Percentiles rank a stretch among this genome's conserved stretches.
Evolutionary conservation across 2,888 invertebrate species (phyloP).

Genomic region (Stegana nigrithorax): DNA sequence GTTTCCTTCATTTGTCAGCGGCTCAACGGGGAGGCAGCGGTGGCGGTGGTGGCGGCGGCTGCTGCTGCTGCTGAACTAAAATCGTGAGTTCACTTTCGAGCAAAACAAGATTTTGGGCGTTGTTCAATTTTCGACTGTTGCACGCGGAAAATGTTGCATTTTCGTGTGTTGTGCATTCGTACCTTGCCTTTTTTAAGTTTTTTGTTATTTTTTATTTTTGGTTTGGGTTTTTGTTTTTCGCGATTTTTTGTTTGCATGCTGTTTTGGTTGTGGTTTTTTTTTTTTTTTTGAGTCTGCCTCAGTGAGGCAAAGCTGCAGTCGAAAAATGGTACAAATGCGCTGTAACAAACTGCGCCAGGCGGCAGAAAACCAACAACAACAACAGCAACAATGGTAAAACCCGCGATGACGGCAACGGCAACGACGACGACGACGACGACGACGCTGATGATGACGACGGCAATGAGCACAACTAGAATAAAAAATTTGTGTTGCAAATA

Average conservation of each 20-base stretch:
- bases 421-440: background rate
- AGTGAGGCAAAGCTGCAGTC: too few species aligned
- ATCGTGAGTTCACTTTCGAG: conserved; percentile 52
- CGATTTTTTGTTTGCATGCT: conserved; percentile 16
- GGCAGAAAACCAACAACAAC: background rate
- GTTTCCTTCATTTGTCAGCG: background rate
- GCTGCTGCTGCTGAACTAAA: conserved; percentile 30
- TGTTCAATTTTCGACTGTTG: conserved; percentile 48
- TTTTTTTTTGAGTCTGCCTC: too few species aligned
- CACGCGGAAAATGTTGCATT: conserved; percentile 49
- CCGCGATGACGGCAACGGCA: background rate
- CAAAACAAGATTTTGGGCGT: conserved; percentile 62
- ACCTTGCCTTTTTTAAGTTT: conserved; percentile 15
- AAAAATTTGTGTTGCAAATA: conserved; percentile 61
- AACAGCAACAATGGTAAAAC: background rate
- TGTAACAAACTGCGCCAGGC: background rate
- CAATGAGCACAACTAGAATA: conserved; percentile 47
- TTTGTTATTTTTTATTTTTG: conserved; percentile 22
- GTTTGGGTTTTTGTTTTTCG: conserved; percentile 7
- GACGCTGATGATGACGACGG: background rate
- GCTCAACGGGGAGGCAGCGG: too few species aligned
- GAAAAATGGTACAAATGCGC: conserved; percentile 2
- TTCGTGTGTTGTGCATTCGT: conserved; percentile 44
- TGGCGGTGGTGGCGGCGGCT: background rate
- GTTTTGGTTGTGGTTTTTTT: too few species aligned